Conservation (phyloP, 64 coral and sea anemone genomes). For the Dendrophyllia cribrosa region DNA sequence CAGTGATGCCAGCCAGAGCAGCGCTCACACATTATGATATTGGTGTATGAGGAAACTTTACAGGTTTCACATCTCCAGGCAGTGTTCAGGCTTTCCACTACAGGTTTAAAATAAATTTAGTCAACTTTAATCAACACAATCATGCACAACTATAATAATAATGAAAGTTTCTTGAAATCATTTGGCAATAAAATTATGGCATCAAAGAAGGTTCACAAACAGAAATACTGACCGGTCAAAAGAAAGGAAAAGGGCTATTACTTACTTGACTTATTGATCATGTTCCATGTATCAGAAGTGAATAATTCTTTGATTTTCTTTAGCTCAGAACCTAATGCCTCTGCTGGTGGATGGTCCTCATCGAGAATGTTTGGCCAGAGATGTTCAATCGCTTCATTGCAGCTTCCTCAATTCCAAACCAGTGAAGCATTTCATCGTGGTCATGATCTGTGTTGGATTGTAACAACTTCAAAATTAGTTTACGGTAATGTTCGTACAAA, state of each 20-base stretch:
- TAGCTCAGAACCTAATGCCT: slow-evolving; percentile 25
- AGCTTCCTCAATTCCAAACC: neutral
- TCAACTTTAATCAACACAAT: neutral
- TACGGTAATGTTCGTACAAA: neutral
- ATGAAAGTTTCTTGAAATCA: too few species aligned
- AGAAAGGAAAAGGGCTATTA: neutral
- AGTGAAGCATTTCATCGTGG: neutral
- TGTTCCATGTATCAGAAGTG: slow-evolving; percentile 24
- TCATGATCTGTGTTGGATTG: neutral
- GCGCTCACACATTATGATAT: slow-evolving; percentile 44
- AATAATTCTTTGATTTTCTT: neutral
- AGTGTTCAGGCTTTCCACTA: slow-evolving; percentile 12
- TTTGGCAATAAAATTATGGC: neutral
- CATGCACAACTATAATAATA: too few species aligned
- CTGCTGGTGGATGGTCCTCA: slow-evolving; percentile 42
- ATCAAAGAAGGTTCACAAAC: slow-evolving; percentile 14
- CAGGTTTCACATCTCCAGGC: slow-evolving; percentile 41
- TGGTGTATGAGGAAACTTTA: neutral
- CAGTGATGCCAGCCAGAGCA: slow-evolving; percentile 60
- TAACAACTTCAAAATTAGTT: neutral
- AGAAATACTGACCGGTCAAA: neutral
- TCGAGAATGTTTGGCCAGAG: neutral
- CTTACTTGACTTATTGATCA: neutral
- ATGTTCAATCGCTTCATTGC: neutral
- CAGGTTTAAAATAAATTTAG: neutral